Evolutionary conservation across 2,797 vertebrate genomes (phyloP).

Genomic region (Pristis pectinata): DNA sequence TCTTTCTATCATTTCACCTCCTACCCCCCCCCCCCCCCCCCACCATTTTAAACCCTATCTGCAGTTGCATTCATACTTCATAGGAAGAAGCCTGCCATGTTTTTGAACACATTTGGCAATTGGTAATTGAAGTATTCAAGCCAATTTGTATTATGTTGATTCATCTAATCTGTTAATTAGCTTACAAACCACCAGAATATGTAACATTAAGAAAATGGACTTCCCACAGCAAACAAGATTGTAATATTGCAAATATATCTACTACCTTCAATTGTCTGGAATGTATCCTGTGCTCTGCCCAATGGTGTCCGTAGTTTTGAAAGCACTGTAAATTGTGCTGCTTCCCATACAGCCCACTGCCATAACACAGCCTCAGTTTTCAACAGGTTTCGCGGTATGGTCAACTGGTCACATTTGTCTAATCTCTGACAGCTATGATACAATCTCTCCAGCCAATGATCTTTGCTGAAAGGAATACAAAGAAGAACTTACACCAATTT

Average conservation of each 20-base stretch:
- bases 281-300: slow-evolving; percentile 94
- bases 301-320: slow-evolving; percentile 90
- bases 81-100: too few species aligned
- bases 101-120: too few species aligned
- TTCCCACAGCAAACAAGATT: neutral
- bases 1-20: too few species aligned
- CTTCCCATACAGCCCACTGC: slow-evolving; percentile 98
- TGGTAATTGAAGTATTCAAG: neutral
- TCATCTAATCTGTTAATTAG: neutral
- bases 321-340: slow-evolving; percentile 93
- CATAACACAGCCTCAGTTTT: slow-evolving; percentile 90
- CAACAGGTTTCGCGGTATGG: slow-evolving; percentile 74
- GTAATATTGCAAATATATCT: slow-evolving; percentile 14
- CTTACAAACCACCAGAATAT: neutral
- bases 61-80: too few species aligned
- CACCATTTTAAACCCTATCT: too few species aligned
- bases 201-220: neutral
- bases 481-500: neutral
- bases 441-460: slow-evolving; percentile 92
- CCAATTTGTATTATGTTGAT: neutral
- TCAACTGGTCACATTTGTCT: slow-evolving; percentile 74
- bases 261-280: slow-evolving; percentile 97
- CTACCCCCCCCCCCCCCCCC: too few species aligned
- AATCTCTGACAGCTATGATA: slow-evolving; percentile 93
- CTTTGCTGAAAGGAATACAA: slow-evolving; percentile 69